phyloP scores from a whole-genome alignment of 2,113 vertebrate species.

The Oreochromis aureus region DNA sequence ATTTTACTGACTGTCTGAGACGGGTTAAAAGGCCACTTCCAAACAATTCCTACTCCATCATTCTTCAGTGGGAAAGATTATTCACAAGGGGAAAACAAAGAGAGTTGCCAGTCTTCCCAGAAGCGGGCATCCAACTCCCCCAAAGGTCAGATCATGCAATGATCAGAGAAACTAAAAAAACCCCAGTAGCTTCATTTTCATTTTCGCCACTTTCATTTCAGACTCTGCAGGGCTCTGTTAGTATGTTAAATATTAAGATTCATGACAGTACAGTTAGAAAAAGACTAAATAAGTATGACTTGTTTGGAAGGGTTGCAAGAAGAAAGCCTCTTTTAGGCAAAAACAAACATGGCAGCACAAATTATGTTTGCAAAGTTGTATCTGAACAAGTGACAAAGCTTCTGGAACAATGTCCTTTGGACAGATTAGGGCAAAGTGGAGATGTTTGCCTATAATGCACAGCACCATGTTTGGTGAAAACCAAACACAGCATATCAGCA shows the following conservation, averaged over 20 bases:
- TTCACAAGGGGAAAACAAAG: not conserved
- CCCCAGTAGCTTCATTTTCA: not conserved
- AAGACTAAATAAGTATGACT: not conserved
- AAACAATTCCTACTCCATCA: not conserved
- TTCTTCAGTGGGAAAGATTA: not conserved
- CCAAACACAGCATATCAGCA: not conserved
- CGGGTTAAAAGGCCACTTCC: not conserved
- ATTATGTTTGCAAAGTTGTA: not conserved
- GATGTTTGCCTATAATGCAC: not conserved
- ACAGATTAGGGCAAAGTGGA: not conserved
- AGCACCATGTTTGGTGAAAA: not conserved
- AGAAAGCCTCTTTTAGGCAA: not conserved
- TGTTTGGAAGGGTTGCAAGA: not conserved
- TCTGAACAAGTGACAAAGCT: not conserved
- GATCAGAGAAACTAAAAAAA: not conserved
- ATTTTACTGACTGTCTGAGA: not conserved
- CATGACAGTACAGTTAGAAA: not conserved
- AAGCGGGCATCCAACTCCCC: not conserved
- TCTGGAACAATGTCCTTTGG: not conserved
- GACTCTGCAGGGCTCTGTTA: not conserved
- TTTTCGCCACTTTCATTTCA: not conserved
- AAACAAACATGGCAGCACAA: not conserved
- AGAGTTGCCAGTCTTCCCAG: not conserved
- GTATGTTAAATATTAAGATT: not conserved
- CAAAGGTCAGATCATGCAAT: not conserved